Base-by-base conservation (phyloP, 2,888 invertebrate species). In the Folsomia manolachei region DNA sequence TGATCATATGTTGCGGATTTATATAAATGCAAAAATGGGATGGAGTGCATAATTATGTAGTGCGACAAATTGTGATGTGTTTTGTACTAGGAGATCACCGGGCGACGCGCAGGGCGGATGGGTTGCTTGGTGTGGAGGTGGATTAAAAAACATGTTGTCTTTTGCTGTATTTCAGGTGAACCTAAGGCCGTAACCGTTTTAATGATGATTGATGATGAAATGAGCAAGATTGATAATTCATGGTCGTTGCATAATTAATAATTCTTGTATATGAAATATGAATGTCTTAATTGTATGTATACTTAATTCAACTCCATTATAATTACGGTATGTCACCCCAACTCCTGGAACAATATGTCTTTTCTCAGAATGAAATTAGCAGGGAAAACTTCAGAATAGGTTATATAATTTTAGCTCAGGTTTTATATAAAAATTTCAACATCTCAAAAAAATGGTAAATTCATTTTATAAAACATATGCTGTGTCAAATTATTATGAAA, bases 131-230 rank as follows among this genome's bases (percentile, higher is more conserved):
- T n/a, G n/a, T 56, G 56, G 56, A 56, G 56, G 56, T 56, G 56
- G n/a, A 56, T 63, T 63, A 75, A 75, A 70, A 73, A 71, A 69
- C n/a, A 74, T 73, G 73, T 77, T 74, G 66, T 73, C 67, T 75
- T 76, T 77, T 78, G 72, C 71, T 78, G 72, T 77, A 67, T 78
- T 78, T 69, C 78, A 77, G 78, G 77, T 78, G 71, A 73, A 72
- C 73, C 65, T 75, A 70, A 71, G 70, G 68, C 65, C 60, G n/a
- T n/a, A n/a, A n/a, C 26, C 69, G 65, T 69, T 63, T 60, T 60
- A 52, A 61, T 73, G 69, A 71, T 75, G 71, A 72, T 72, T 71
- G 65, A 63, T 63, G 21, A 63, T 60, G 60, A 11, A 60, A 60
- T 60, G 23, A 60, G 60, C 23, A 60, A 39, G 7, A 39, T n/a